These are phyloP conservation scores for Nephrocerus scutellatus DNA, from an alignment of 2,888 invertebrate genomes.

Conservation along the genomic window DNA sequence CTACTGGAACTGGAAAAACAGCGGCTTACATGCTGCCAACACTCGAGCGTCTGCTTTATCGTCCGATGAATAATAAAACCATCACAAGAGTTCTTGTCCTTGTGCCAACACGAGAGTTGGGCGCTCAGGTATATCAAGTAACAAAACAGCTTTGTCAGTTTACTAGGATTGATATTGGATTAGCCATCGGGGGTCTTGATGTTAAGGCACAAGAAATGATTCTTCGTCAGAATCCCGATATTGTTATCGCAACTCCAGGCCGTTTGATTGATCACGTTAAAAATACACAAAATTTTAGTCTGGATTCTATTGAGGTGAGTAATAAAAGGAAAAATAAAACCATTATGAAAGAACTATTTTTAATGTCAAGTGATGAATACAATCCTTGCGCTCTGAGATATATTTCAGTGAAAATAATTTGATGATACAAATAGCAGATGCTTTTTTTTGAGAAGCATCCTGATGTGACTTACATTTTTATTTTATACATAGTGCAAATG, in stretches of 20 bases:
- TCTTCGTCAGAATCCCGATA: slow-evolving; percentile 84
- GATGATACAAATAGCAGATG: slow-evolving; percentile 12
- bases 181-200: slow-evolving; percentile 84
- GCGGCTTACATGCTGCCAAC: slow-evolving; percentile 98
- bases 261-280: slow-evolving; percentile 94
- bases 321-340: not conserved
- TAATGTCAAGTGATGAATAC: slow-evolving; percentile 42
- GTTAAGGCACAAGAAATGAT: slow-evolving; percentile 73
- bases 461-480: slow-evolving; percentile 22
- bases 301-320: slow-evolving; percentile 81
- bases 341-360: not conserved
- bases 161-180: slow-evolving; percentile 70
- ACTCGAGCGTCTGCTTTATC: slow-evolving; percentile 83
- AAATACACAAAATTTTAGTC: slow-evolving; percentile 86
- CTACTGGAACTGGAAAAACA: slow-evolving; percentile 97
- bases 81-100: slow-evolving; percentile 82
- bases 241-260: slow-evolving; percentile 98
- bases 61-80: slow-evolving; percentile 62
- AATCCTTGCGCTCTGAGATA: slow-evolving; percentile 49
- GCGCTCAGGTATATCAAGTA: slow-evolving; percentile 96
- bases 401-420: slow-evolving; percentile 3
- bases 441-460: slow-evolving; percentile 26
- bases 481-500: not conserved
- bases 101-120: slow-evolving; percentile 94
- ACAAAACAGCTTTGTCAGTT: slow-evolving; percentile 84